Evolutionary conservation across 1,140 invertebrate species (phyloP).

Genomic region (Marisa cornuarietis): DNA sequence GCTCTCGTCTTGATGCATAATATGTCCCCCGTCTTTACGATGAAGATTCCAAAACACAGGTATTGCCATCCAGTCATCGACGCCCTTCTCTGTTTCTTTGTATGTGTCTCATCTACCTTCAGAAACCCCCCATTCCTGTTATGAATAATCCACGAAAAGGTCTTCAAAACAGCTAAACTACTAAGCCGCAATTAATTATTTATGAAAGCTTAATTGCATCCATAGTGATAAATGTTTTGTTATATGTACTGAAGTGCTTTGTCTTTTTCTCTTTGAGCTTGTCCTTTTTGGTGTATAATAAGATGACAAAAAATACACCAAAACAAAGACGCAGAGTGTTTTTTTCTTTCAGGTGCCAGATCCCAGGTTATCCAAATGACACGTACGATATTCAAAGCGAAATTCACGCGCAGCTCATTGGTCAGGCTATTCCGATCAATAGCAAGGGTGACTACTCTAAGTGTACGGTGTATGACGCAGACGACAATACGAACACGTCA

Average conservation of each 20-base stretch:
- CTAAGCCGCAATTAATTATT: too few relatives aligned
- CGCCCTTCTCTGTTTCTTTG: too few relatives aligned
- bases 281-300: not conserved
- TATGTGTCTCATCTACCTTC: too few relatives aligned
- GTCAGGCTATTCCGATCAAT: constrained; percentile 34
- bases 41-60: constrained; percentile 26
- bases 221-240: too few relatives aligned
- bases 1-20: constrained; percentile 18
- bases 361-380: constrained; percentile 40
- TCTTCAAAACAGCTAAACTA: too few relatives aligned
- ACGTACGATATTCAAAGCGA: constrained; percentile 36
- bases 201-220: too few relatives aligned
- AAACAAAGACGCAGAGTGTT: too few relatives aligned
- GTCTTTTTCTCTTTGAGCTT: not conserved
- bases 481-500: not conserved
- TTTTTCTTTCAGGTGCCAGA: constrained; percentile 34
- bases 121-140: too few relatives aligned
- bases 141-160: too few relatives aligned
- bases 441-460: constrained; percentile 12
- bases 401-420: constrained; percentile 32
- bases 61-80: not conserved
- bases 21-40: constrained; percentile 26
- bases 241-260: too few relatives aligned
- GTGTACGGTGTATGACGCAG: not conserved
- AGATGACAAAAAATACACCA: not conserved